A percentile compares a stretch with the other conserved stretches of the same genome.
These are phyloP conservation scores for Orchestia grillus DNA, from an alignment of 1,140 invertebrate species.

Conservation along the genomic window DNA sequence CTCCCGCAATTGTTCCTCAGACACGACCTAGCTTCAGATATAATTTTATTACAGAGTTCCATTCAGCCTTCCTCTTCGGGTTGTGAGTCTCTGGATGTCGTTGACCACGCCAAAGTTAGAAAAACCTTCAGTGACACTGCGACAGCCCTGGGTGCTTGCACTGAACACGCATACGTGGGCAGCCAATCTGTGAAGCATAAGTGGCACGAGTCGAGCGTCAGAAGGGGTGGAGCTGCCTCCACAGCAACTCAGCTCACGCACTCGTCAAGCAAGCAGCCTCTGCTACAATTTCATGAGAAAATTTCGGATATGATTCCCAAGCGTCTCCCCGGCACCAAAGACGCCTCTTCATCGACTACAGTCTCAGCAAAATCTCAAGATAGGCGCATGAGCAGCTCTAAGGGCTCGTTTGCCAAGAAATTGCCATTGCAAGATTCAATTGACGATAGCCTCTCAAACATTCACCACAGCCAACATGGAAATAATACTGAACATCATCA, in stretches of 20 bases:
- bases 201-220: background rate
- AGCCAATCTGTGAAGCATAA: constrained; percentile 37
- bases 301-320: constrained; percentile 47
- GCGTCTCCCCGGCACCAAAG: background rate
- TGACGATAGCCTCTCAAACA: background rate
- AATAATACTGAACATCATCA: background rate
- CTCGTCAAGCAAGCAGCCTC: background rate
- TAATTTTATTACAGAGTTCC: background rate
- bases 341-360: background rate
- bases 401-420: background rate
- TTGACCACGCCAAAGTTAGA: background rate
- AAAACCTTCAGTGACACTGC: background rate
- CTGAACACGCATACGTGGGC: background rate
- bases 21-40: no score
- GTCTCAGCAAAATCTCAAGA: background rate
- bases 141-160: background rate
- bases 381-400: constrained; percentile 8
- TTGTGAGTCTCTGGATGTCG: background rate
- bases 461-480: background rate
- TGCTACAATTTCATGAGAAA: background rate
- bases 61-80: background rate
- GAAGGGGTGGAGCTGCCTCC: background rate
- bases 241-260: background rate
- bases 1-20: no score
- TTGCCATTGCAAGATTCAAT: background rate